phyloP scores from a whole-genome alignment of 2,113 vertebrate genomes.

The Alethe castanea region DNA sequence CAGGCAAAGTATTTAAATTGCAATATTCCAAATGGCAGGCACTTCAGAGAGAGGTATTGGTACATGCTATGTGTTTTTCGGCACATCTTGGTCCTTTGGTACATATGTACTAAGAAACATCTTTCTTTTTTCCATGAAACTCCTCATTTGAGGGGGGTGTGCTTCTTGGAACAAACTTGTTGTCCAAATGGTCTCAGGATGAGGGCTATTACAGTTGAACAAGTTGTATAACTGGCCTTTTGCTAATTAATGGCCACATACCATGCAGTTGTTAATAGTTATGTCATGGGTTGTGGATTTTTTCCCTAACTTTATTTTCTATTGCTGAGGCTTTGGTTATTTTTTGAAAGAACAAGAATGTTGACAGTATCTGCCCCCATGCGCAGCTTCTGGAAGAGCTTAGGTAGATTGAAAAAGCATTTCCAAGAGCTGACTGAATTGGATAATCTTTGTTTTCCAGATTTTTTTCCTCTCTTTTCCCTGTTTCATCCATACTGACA shows the following conservation, averaged over 20 bases:
- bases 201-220: neutral
- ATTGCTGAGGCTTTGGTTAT: neutral
- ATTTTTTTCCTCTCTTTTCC: neutral
- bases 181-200: neutral
- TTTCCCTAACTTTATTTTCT: neutral
- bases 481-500: neutral
- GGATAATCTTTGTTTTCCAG: conserved; percentile 1
- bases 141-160: neutral
- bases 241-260: neutral
- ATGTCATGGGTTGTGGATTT: neutral
- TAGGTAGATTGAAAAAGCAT: neutral
- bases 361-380: neutral
- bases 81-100: neutral
- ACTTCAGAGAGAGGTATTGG: conserved; percentile 4
- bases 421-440: neutral
- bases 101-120: neutral
- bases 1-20: conserved; percentile 36
- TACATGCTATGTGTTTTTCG: conserved; percentile 10
- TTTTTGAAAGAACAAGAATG: neutral
- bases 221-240: neutral
- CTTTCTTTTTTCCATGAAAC: neutral
- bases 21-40: conserved; percentile 45
- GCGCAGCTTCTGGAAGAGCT: neutral
- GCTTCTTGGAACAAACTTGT: neutral
- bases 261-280: neutral